Conservation (phyloP, 1,140 invertebrate genomes). For the Drosophila santomea region DNA sequence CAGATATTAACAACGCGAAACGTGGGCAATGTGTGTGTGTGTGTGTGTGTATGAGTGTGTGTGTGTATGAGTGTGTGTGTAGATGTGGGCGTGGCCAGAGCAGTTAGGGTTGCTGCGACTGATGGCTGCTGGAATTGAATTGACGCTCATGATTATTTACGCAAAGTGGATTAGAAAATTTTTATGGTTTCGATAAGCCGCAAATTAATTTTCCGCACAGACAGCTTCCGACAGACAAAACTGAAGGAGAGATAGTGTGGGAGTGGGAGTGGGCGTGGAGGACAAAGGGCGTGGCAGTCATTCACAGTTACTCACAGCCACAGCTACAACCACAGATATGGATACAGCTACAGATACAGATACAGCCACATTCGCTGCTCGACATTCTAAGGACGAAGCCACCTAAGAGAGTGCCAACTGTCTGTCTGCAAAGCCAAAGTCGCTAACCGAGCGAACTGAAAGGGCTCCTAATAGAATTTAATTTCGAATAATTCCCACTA, state of each 20-base stretch:
- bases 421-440: constrained; percentile 5
- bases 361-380: background rate
- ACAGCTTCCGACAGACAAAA: constrained; percentile 16
- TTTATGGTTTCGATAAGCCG: constrained; percentile 63
- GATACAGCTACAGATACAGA: background rate
- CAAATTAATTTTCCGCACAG: constrained; percentile 55
- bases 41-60: background rate
- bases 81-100: background rate
- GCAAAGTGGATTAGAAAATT: constrained; percentile 62
- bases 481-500: constrained; percentile 7
- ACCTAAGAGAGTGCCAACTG: background rate
- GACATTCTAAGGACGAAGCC: constrained; percentile 1
- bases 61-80: background rate
- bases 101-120: constrained; percentile 20
- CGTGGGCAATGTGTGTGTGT: background rate
- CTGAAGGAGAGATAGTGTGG: background rate
- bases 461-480: constrained; percentile 10
- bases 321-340: background rate
- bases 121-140: constrained; percentile 52
- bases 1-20: constrained; percentile 14
- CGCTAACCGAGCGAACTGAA: constrained; percentile 1
- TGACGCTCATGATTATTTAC: constrained; percentile 62
- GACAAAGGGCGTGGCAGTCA: background rate
- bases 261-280: background rate
- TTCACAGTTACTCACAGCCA: constrained; percentile 6